These are phyloP conservation scores for Pseudoips prasinana DNA, from an alignment of 2,888 invertebrate species.

Conservation along the genomic window DNA sequence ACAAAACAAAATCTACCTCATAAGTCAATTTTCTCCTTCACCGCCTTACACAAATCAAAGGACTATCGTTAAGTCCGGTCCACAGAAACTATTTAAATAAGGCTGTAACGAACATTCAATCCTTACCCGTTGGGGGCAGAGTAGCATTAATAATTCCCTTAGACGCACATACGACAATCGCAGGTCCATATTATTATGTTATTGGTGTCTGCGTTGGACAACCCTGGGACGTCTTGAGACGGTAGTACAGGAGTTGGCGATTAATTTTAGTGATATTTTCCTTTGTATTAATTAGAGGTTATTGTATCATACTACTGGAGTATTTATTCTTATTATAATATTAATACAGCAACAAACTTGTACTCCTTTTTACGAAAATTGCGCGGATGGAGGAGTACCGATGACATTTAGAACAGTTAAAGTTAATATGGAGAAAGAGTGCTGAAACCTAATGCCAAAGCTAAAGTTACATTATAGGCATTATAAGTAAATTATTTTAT, in stretches of 20 bases:
- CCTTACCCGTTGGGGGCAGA: conserved; percentile 48
- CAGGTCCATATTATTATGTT: conserved; percentile 72
- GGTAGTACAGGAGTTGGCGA: conserved; percentile 50
- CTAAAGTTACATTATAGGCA: too few species aligned
- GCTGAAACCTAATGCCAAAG: too few species aligned
- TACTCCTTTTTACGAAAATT: too few species aligned
- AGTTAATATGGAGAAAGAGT: too few species aligned
- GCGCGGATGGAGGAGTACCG: too few species aligned
- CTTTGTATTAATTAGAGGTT: too few species aligned
- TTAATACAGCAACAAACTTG: too few species aligned
- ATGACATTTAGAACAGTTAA: too few species aligned
- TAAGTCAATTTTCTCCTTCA: conserved; percentile 47
- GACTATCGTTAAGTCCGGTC: conserved; percentile 50
- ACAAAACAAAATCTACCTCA: conserved; percentile 3
- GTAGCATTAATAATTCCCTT: conserved; percentile 75
- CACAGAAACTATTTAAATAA: conserved; percentile 63
- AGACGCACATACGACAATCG: conserved; percentile 77
- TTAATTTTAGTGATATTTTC: conserved; percentile 19
- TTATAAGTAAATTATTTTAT: too few species aligned
- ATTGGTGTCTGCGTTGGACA: conserved; percentile 69
- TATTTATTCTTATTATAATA: too few species aligned
- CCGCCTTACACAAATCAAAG: conserved; percentile 51
- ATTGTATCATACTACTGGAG: too few species aligned
- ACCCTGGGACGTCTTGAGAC: conserved; percentile 70
- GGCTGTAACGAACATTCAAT: conserved; percentile 38